Evolutionary conservation across 1,140 invertebrate genomes (phyloP).

Genomic region (Eriocheir sinensis): DNA sequence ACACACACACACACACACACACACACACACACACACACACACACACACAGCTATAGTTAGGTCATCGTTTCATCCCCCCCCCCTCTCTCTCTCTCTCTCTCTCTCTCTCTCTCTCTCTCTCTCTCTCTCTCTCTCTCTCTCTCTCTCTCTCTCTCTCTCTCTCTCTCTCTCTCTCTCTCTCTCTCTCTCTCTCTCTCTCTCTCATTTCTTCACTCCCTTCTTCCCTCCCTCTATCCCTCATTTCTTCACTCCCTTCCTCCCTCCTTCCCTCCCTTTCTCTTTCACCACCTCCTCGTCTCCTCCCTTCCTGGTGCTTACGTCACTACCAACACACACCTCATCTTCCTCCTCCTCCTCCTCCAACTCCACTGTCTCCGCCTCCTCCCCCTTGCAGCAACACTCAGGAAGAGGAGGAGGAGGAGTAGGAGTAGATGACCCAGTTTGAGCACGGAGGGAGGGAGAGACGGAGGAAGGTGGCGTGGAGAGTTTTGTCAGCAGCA

Average conservation of each 20-base stretch:
- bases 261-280: too few species aligned
- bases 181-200: slow-evolving; percentile 62
- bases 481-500: not conserved
- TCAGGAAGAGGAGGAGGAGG: not conserved
- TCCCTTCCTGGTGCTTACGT: not conserved
- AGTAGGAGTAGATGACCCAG: not conserved
- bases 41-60: not conserved
- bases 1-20: slow-evolving; percentile 54
- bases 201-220: not conserved
- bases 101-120: slow-evolving; percentile 1
- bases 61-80: not conserved
- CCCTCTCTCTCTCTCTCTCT: slow-evolving; percentile 39
- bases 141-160: slow-evolving; percentile 48
- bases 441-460: not conserved
- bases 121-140: not conserved
- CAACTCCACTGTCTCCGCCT: not conserved
- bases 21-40: slow-evolving; percentile 40
- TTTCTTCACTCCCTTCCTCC: too few species aligned
- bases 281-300: not conserved
- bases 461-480: too few species aligned
- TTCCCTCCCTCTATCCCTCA: too few species aligned
- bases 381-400: not conserved
- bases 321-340: not conserved
- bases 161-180: slow-evolving; percentile 62
- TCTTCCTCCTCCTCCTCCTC: not conserved